A percentile compares a stretch with the other conserved stretches of the same genome.
These are phyloP conservation scores for Tachystola acroxantha DNA, from an alignment of 2,888 invertebrate genomes.

Conservation along the genomic window DNA sequence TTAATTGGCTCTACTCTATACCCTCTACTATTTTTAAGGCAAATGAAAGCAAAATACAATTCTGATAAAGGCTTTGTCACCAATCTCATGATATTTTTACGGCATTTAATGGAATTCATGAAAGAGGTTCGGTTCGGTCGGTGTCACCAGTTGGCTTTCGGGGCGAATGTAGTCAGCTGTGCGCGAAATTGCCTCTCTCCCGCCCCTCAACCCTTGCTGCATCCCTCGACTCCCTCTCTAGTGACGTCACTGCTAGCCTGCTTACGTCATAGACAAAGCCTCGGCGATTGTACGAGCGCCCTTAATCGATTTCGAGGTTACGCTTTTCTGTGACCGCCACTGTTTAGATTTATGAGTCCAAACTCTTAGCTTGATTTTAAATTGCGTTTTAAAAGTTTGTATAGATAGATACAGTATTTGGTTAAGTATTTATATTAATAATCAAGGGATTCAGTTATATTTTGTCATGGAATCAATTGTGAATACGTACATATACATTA, in stretches of 20 bases:
- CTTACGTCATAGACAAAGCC: constrained; percentile 65
- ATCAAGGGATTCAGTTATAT: too few species aligned
- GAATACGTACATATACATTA: too few species aligned
- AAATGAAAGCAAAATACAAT: too few species aligned
- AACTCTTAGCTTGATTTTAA: too few species aligned
- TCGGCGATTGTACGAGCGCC: constrained; percentile 56
- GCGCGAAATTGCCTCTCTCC: constrained; percentile 53
- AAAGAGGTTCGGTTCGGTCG: constrained; percentile 20
- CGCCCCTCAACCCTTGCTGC: constrained; percentile 31
- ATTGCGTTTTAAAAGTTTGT: too few species aligned
- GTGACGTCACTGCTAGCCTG: constrained; percentile 62
- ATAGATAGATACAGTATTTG: too few species aligned
- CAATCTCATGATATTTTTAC: constrained; percentile 11
- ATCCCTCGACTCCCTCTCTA: constrained; percentile 35
- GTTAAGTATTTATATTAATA: too few species aligned
- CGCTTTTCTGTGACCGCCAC: constrained; percentile 16
- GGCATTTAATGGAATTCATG: constrained; percentile 24
- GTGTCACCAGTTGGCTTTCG: constrained; percentile 32
- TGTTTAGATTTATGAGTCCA: constrained; percentile 1
- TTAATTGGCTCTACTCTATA: too few species aligned
- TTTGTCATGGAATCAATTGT: too few species aligned
- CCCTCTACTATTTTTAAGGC: too few species aligned
- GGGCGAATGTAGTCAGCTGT: constrained; percentile 61
- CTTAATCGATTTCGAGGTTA: constrained; percentile 65
- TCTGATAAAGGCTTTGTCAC: background rate